Evolutionary conservation across 2,888 invertebrate genomes (phyloP).

Genomic region (Melipona bicolor): DNA sequence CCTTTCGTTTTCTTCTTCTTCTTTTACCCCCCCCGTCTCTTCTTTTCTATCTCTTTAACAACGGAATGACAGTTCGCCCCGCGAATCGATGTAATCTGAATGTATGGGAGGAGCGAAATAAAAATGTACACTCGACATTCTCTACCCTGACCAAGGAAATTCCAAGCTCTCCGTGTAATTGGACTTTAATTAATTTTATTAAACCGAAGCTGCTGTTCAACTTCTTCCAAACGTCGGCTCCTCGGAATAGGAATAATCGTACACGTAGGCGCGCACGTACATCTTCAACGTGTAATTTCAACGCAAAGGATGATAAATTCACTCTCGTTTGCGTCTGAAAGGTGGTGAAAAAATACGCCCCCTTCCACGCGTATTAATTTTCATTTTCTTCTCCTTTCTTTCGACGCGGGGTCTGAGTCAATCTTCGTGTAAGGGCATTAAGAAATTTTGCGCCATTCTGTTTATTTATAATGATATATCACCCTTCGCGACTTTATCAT

Average conservation of each 20-base stretch:
- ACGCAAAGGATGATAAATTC: neutral
- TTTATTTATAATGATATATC: neutral
- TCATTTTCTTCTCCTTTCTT: neutral
- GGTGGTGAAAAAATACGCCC: neutral
- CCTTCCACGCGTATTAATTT: neutral
- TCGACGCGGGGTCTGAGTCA: neutral
- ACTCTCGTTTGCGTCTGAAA: neutral
- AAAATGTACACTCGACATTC: neutral
- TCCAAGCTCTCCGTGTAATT: neutral
- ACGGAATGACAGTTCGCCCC: neutral
- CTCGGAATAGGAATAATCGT: neutral
- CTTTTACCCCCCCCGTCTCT: neutral
- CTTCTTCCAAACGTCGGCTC: neutral
- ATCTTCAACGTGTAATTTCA: neutral
- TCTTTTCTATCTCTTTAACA: neutral
- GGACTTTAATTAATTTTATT: conserved; percentile 13
- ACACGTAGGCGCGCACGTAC: no score
- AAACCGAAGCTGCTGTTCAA: neutral
- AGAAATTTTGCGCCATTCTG: neutral
- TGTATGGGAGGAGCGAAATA: neutral
- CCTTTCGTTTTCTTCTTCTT: no score
- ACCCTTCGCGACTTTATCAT: neutral
- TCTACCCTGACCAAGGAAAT: neutral
- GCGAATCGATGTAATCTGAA: neutral
- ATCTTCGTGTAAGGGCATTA: neutral